Percentiles rank a stretch among this genome's conserved stretches.
These are phyloP conservation scores for Lethocerus indicus DNA, from an alignment of 1,140 invertebrate species.

Conservation along the genomic window DNA sequence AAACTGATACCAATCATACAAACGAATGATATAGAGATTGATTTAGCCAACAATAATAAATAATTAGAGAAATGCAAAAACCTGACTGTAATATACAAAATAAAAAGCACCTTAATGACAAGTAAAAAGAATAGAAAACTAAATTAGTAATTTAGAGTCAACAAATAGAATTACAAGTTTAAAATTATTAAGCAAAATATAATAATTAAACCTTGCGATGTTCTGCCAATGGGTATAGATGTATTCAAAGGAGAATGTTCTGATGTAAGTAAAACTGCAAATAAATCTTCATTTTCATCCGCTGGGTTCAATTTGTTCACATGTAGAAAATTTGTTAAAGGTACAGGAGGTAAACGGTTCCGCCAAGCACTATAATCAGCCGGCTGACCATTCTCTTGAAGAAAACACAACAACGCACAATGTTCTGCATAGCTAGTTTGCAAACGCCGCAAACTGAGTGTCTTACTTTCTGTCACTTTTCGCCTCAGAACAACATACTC, in stretches of 20 bases:
- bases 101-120: neutral
- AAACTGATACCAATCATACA: too few relatives aligned
- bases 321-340: slow-evolving; percentile 12
- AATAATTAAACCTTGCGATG: neutral
- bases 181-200: neutral
- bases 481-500: slow-evolving; percentile 3
- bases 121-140: neutral
- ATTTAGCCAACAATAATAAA: too few relatives aligned
- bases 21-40: too few relatives aligned
- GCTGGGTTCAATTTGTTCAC: slow-evolving; percentile 13
- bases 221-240: neutral
- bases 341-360: slow-evolving; percentile 8
- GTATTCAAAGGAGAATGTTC: slow-evolving; percentile 1
- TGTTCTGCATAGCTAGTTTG: slow-evolving; percentile 9
- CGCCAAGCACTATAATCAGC: slow-evolving; percentile 11
- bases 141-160: neutral
- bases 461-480: slow-evolving; percentile 6
- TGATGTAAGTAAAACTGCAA: neutral
- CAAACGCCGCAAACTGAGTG: neutral
- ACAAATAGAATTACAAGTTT: neutral
- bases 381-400: slow-evolving; percentile 2
- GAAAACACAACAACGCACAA: slow-evolving; percentile 6
- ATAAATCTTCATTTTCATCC: slow-evolving; percentile 13
- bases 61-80: too few relatives aligned
- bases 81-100: neutral